Evolutionary conservation across 1,140 invertebrate genomes (phyloP).

Genomic region (Ylistrum balloti): DNA sequence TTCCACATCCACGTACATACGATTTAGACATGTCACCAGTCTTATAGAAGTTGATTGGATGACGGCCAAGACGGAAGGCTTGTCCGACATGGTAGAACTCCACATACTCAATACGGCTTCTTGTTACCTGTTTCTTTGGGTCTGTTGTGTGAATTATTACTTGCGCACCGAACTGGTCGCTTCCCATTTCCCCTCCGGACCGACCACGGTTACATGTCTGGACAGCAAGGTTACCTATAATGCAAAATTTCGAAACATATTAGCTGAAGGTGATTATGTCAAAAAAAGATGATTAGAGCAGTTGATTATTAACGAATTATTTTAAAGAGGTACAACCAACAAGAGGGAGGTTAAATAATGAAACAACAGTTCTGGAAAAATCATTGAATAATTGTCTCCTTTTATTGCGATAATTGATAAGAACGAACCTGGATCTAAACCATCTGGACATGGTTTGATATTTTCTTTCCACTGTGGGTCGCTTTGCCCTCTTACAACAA

Average conservation of each 20-base stretch:
- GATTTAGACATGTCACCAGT: constrained; percentile 71
- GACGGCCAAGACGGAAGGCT: constrained; percentile 75
- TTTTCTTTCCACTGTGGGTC: constrained; percentile 63
- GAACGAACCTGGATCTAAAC: constrained; percentile 74
- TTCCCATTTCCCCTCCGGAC: constrained; percentile 74
- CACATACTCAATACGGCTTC: constrained; percentile 57
- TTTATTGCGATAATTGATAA: neutral
- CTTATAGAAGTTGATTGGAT: constrained; percentile 77
- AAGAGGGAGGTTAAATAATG: neutral
- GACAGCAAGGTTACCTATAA: constrained; percentile 52
- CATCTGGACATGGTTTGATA: constrained; percentile 69
- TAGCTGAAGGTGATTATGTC: no score
- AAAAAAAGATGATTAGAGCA: no score
- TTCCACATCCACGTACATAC: constrained; percentile 71
- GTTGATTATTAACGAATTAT: no score
- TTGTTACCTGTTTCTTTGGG: constrained; percentile 52
- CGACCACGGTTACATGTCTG: constrained; percentile 75
- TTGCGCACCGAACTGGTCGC: constrained; percentile 73
- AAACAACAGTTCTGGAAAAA: neutral
- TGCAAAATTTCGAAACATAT: no score
- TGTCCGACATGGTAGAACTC: constrained; percentile 74
- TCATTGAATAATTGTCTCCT: neutral
- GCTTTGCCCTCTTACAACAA: constrained; percentile 66
- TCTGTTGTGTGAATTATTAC: constrained; percentile 68
- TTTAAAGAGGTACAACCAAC: neutral